A percentile compares a stretch with the other conserved stretches of the same genome.
Conservation (phyloP, 2,797 vertebrate genomes). For the Prionace glauca region DNA sequence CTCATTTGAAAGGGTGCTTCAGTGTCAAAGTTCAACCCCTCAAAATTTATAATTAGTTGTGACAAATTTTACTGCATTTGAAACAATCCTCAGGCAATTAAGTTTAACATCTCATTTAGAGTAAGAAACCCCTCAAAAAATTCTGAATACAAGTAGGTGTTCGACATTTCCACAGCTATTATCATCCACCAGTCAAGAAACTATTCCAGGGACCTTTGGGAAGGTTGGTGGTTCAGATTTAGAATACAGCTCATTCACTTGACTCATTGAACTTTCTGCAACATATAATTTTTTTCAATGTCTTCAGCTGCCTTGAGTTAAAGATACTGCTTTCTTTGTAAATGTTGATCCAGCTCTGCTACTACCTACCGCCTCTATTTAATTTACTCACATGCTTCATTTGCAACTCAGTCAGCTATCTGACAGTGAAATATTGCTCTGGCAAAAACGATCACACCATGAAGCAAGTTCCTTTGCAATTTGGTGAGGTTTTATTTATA, state of each 20-base stretch:
- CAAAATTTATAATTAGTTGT: background rate
- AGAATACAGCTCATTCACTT: background rate
- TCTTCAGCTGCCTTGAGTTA: background rate
- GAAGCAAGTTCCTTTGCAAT: background rate
- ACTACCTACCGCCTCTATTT: slow-evolving; percentile 12
- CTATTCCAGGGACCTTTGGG: background rate
- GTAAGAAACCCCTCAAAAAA: background rate
- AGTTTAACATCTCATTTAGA: background rate
- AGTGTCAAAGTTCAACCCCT: background rate
- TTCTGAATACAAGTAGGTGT: background rate
- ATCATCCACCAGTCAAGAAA: background rate
- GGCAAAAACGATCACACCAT: background rate
- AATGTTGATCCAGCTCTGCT: background rate
- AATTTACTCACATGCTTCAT: slow-evolving; percentile 18
- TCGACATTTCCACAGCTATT: background rate
- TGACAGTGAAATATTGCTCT: background rate
- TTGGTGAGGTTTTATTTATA: slow-evolving; percentile 6
- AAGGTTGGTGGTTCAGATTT: background rate
- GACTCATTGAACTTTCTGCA: slow-evolving; percentile 22
- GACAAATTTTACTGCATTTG: background rate
- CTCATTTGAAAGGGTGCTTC: background rate
- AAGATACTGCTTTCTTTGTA: slow-evolving; percentile 10
- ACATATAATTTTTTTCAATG: background rate
- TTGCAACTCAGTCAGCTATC: slow-evolving; percentile 26
- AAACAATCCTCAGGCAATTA: background rate